Conservation (phyloP, 2,113 vertebrate species). For the Camelus dromedarius region DNA sequence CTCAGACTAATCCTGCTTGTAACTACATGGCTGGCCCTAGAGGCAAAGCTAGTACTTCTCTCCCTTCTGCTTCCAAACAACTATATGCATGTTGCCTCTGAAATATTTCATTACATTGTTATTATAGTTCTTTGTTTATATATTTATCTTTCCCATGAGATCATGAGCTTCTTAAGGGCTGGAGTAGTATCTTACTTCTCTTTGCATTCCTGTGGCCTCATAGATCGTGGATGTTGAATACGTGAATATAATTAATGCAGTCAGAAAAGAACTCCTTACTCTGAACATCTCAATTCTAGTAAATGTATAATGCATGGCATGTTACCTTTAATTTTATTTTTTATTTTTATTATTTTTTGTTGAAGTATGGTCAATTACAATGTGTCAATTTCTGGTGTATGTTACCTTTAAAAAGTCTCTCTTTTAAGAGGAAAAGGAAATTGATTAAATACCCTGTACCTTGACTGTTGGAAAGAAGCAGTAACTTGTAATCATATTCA, state of each 20-base stretch:
- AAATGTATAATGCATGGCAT: not conserved
- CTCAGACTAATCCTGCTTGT: not conserved
- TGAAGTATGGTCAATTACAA: no score
- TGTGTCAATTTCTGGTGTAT: no score
- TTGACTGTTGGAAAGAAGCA: not conserved
- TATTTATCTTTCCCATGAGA: not conserved
- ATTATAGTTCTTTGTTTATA: not conserved
- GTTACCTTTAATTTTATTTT: not conserved
- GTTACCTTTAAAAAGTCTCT: not conserved
- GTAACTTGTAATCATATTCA: not conserved
- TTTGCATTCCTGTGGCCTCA: not conserved
- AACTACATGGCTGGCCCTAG: not conserved
- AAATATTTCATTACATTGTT: not conserved
- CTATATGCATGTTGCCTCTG: not conserved
- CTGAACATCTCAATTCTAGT: slow-evolving; percentile 11
- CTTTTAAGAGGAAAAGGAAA: slow-evolving; percentile 22
- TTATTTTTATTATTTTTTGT: no score
- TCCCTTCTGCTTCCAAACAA: not conserved
- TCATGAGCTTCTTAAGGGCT: not conserved
- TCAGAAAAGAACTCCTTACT: not conserved
- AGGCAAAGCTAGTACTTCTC: not conserved
- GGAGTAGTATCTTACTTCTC: not conserved
- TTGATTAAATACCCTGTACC: not conserved
- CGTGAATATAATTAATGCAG: not conserved
- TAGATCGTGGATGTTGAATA: not conserved